Base-by-base conservation (phyloP, 2,797 vertebrate species). In the Brachymystax lenok region DNA sequence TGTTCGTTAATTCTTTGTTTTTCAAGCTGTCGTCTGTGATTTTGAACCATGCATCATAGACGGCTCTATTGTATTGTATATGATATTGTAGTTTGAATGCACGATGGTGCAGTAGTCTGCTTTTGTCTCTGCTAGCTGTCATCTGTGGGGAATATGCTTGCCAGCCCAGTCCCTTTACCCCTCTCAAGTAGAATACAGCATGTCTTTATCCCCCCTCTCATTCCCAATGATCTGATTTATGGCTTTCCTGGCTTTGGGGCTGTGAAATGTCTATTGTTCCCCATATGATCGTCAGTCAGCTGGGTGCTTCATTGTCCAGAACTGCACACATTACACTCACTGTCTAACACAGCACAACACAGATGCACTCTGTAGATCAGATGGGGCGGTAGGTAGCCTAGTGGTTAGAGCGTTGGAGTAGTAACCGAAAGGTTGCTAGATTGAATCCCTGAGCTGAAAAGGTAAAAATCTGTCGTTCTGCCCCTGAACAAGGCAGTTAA, bases 251-350 rank as follows among this genome's bases (percentile, higher is more conserved):
- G 19, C 8, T 12, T 63, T 13, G 59, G 59, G n/a, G 10, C 21
- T 63, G 59, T 63, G 59, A 27, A 19, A 24, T 63, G 56, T 61
- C n/a, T 61, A n/a, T 61, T 21, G 21, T 63, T 63, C 21, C 59
- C 19, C 10, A 6, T 63, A 12, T 8, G 10, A 27, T 21, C 24
- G 5, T 8, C 10, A 63, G 7, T 21, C 24, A 63, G 21, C 7
- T 63, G 59, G 59, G 59, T 63, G 59, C 59, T 63, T 63, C 59
- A 63, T 24, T 63, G 24, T 63, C 59, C 59, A 63, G 5, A 63
- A 27, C 59, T 24, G 21, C 21, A 63, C n/a, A 5, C 40, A 63
- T 8, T 24, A 63, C 21, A 63, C 59, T 24, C 21, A 27, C 59
- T 24, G 66, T 68, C 66, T 13, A 30, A 21, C 64, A 68, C 28